Base-by-base conservation (phyloP, 2,888 invertebrate species). In the Oscheius onirici region DNA sequence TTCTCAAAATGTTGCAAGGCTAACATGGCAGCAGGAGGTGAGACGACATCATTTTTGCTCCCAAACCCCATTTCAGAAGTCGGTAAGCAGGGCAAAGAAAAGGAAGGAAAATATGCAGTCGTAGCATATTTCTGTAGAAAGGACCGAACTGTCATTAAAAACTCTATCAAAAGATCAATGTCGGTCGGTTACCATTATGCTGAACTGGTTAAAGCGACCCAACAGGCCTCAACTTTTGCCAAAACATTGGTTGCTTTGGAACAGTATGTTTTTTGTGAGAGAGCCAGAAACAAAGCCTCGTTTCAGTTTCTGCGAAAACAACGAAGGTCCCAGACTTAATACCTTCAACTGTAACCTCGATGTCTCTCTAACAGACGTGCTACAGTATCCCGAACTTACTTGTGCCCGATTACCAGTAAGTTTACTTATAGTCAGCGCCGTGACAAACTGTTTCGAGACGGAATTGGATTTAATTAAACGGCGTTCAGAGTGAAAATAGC, bases 401-500 rank as follows among this genome's bases (percentile, higher is more conserved):
- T 66, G 66, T 54, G 66, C n/a, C 13, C 28, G 66, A 17, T 26
- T 49, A 11, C 41, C 66, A 13, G 66, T 66, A 22, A 22, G 52
- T 28, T 28, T 8, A 34, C 3, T 34, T 34, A 34, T 34, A 34
- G 34, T 34, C 34, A 34, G 0, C 8, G 8, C 34, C 34, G 3
- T 34, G 34, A 34, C 5, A 6, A 34, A 34, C 0, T 34, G 5
- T 34, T 0, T 34, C 34, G 34, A 34, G 34, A 8, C 34, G 3
- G 34, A 34, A 34, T 34, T 34, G 34, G 34, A 34, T 34, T 34
- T 8, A 8, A 34, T 34, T 34, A 34, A 34, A 34, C 34, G 34
- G 34, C 34, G 34, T 34, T n/a, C 34, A 8, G 8, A 0, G 34
- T 34, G 8, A 34, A 34, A 34, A 34, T 34, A 34, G 34, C 34